Percentiles rank a stretch among this genome's conserved stretches.
Conservation (phyloP, 2,797 vertebrate genomes). For the Pitangus sulphuratus region DNA sequence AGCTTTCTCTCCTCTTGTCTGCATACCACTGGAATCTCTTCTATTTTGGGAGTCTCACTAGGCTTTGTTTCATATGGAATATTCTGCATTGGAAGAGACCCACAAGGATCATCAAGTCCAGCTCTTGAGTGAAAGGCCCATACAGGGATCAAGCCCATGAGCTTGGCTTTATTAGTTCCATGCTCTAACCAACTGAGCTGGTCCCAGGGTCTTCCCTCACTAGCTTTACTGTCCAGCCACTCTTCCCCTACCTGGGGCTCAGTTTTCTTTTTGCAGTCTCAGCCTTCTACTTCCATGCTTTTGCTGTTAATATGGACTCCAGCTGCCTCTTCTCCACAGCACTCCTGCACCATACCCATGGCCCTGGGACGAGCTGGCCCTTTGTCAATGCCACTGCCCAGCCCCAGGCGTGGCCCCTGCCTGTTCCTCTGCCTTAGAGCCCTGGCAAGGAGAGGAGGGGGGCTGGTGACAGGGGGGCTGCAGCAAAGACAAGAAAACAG, state of each 20-base stretch:
- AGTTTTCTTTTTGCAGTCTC: background rate
- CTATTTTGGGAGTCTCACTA: accelerated
- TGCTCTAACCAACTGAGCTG: background rate
- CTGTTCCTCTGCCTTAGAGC: background rate
- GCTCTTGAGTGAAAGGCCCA: background rate
- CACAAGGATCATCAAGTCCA: background rate
- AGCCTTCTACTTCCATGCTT: background rate
- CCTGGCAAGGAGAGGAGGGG: accelerated
- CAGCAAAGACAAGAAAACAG: background rate
- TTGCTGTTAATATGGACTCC: accelerated
- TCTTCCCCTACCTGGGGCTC: background rate
- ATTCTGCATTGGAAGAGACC: background rate
- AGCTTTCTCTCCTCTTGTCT: background rate
- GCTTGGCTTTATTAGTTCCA: background rate
- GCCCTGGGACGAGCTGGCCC: too few relatives aligned
- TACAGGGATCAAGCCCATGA: background rate
- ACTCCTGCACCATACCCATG: background rate
- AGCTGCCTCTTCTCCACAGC: background rate
- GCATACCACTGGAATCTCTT: background rate
- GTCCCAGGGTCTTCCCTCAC: background rate
- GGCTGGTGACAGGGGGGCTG: accelerated
- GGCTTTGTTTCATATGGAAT: background rate
- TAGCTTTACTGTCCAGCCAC: background rate
- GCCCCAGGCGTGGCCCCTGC: accelerated
- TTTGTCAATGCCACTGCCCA: background rate